Percentiles rank a stretch among this genome's conserved stretches.
phyloP scores from a whole-genome alignment of 2,797 vertebrate species.

The Liparis tanakae region DNA sequence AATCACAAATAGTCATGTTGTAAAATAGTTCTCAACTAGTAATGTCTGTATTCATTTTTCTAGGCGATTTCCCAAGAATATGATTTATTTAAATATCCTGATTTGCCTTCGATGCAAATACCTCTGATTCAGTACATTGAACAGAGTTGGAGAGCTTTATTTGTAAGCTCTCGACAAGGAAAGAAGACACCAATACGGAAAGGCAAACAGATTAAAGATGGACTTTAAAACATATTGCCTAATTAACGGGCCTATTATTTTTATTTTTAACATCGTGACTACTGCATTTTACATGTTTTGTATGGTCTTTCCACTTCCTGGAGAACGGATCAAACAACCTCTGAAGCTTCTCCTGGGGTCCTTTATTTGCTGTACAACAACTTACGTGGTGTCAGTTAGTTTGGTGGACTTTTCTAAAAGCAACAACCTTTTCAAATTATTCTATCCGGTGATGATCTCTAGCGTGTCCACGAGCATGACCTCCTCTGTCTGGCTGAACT shows the following conservation, averaged over 20 bases:
- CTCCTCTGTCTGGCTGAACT: constrained; percentile 58
- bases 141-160: background rate
- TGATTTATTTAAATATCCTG: background rate
- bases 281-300: constrained; percentile 37
- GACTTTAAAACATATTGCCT: background rate
- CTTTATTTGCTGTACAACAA: constrained; percentile 35
- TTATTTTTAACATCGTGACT: background rate
- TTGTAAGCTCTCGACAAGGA: too few relatives aligned
- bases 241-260: constrained; percentile 13
- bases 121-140: background rate
- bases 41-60: background rate
- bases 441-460: accelerated
- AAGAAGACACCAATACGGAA: background rate
- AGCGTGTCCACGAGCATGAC: constrained; percentile 26
- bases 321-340: constrained; percentile 58
- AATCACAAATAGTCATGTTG: background rate
- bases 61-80: background rate
- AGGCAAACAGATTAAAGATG: background rate
- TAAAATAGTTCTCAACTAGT: background rate
- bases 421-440: accelerated
- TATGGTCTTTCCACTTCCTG: constrained; percentile 34
- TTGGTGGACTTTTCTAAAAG: background rate
- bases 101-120: constrained; percentile 7
- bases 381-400: constrained; percentile 4
- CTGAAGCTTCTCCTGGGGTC: constrained; percentile 57